Evolutionary conservation across 2,888 invertebrate genomes (phyloP).

Genomic region (Itoplectis maculator): DNA sequence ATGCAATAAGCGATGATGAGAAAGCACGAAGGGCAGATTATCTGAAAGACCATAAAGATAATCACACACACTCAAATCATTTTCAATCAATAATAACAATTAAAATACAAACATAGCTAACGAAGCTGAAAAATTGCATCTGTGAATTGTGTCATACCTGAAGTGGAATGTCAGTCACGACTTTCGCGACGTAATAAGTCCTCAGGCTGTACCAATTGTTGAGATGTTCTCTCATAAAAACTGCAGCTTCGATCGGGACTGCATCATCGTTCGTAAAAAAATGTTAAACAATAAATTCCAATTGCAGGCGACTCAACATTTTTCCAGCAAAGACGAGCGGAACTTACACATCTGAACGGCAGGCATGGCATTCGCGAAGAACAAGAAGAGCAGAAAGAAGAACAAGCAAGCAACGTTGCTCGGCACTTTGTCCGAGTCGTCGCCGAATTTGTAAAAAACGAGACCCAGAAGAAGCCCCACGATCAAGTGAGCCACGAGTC

Average conservation of each 20-base stretch:
- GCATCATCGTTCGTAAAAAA: slow-evolving; percentile 63
- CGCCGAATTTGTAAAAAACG: slow-evolving; percentile 87
- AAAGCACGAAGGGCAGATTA: slow-evolving; percentile 91
- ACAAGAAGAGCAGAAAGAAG: slow-evolving; percentile 87
- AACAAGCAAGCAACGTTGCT: slow-evolving; percentile 87
- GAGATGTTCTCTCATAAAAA: slow-evolving; percentile 90
- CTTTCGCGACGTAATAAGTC: slow-evolving; percentile 91
- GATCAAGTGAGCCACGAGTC: slow-evolving; percentile 85
- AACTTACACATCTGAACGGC: slow-evolving; percentile 88
- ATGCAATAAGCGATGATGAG: slow-evolving; percentile 91
- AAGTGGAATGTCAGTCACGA: slow-evolving; percentile 90
- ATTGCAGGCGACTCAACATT: too few species aligned
- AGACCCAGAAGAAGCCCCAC: slow-evolving; percentile 87
- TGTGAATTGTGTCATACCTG: slow-evolving; percentile 86
- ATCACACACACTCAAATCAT: neutral
- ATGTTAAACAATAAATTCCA: slow-evolving; percentile 62
- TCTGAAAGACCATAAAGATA: slow-evolving; percentile 84
- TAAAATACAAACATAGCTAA: neutral
- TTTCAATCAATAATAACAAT: neutral
- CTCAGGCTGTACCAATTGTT: slow-evolving; percentile 92
- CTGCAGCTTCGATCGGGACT: slow-evolving; percentile 91
- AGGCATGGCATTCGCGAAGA: slow-evolving; percentile 88
- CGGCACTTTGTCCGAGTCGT: slow-evolving; percentile 85
- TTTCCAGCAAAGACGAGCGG: slow-evolving; percentile 18
- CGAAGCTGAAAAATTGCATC: slow-evolving; percentile 1